Evolutionary conservation across 1,140 invertebrate species (phyloP), one percentile per base, ranked within the genome.

Genomic region (Pseudobourletiella spinata): DNA sequence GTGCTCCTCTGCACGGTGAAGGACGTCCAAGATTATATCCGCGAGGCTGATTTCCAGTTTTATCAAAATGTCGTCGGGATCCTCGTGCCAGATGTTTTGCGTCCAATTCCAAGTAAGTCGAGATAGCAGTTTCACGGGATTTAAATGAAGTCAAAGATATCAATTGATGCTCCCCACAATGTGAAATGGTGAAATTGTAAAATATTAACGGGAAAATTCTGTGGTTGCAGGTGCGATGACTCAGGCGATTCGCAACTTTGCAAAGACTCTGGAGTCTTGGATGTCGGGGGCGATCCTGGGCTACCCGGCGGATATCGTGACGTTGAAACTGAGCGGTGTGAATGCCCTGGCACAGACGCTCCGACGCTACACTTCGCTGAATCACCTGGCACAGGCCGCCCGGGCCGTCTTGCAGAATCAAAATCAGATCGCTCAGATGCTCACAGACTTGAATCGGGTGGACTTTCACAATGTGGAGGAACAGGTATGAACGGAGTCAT

Each of bases 391-490:
- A 52, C 89, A 92, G 74, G 95, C 96, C 48, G 95, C 95, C 11
- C 80, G 95, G 35, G 94, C 93, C 52, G 95, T 98, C 32, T 82
- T 99, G 57, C 91, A 94, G 76, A 98, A 98, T 78, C 85, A 88
- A 68, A 85, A 87, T 71, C 95, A 98, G 81, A 96, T 98, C 69
- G 84, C 84, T 71, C 91, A 98, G 82, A 99, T 99, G 95, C 77
- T 98, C 54, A 84, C 89, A 39, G 96, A 99, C 80, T 80, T 99
- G 50, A 97, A 95, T 79, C 85, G 93, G 70, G 94, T 98, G 3
- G 94, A 98, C 78, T 97, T 98, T 78, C 88, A 91, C 72, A 95
- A 96, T 80, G 92, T 98, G 4, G 92, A 95, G 76, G 85, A 84
- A 69, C 82, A 83, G 79, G 87, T 85, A 74, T 2, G 16, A 25